Evolutionary conservation across 2,797 vertebrate species (phyloP), one percentile per base, ranked within the genome.

Genomic region (Poecile montanus): DNA sequence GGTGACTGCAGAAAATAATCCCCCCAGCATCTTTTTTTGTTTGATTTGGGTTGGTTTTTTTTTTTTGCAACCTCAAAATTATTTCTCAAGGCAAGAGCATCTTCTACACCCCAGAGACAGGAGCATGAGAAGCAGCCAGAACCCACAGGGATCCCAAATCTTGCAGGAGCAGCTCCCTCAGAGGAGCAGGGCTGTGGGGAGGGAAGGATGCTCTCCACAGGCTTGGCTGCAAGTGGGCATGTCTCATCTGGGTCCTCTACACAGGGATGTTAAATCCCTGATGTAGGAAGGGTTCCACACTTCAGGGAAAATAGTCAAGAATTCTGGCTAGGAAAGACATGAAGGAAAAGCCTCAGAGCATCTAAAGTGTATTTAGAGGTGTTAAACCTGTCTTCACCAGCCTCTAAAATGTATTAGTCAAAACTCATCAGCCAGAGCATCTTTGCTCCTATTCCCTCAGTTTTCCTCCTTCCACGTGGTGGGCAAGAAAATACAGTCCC

Each of bases 171-270:
- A 13, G 3, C 20, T 94, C 45, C 66, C 85, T 80, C 5, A 1
- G 40, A 0, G 0, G 66, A 44, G 23, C 32, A 40, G 61, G 51
- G 29, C 82, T 61, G 26, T 3, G 9, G 72, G 82, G 83, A 20
- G 65, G 79, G 70, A 81, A 80, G 44, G 71, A 94, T 86, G 80
- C 10, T 90, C 23, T 89, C 88, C 81, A 77, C 53, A 21, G 62
- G 74, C 60, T 79, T 29, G 1, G 32, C 61, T 84, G 34, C 48
- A 57, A 85, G 42, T 15, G 26, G 73, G 79, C 16, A 34, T 20
- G 34, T 60, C 71, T 76, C 65, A 1, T 42, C 56, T 76, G 65
- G 61, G 57, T 74, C 26, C 26, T 16, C 29, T 50, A 2, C 34
- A 8, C 0, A 2, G 29, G 57, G 42, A 54, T 19, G 22, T 32